Conservation (phyloP, 2,888 invertebrate genomes). For the Amblyjoppa fuscipennis region DNA sequence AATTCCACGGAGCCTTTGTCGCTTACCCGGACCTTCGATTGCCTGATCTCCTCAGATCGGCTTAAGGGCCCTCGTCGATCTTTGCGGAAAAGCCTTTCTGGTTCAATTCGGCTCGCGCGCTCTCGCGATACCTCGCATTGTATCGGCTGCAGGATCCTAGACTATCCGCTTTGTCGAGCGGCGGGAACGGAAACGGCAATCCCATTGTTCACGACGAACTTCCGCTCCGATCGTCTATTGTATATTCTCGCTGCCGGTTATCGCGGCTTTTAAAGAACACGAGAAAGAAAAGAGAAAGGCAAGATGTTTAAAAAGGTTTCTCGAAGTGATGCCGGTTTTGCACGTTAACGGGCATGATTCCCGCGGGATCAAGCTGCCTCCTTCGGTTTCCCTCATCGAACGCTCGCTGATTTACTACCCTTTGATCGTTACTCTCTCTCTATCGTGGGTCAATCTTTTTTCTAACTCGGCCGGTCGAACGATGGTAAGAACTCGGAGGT, state of each 20-base stretch:
- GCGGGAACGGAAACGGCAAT: no score
- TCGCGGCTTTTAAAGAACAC: constrained; percentile 13
- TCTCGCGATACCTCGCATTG: not conserved
- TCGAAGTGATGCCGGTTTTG: not conserved
- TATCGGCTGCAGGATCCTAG: no score
- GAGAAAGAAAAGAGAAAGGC: constrained; percentile 1
- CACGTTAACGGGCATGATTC: not conserved
- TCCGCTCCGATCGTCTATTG: constrained; percentile 15
- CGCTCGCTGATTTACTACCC: constrained; percentile 55
- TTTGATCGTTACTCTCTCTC: constrained; percentile 2
- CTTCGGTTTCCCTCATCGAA: constrained; percentile 42
- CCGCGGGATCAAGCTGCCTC: not conserved
- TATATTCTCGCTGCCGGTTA: not conserved
- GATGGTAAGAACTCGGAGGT: constrained; percentile 25
- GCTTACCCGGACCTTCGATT: not conserved
- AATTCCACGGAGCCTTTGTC: not conserved
- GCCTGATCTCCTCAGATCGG: not conserved
- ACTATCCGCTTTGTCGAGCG: no score
- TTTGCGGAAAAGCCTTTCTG: no score
- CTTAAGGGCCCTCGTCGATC: not conserved
- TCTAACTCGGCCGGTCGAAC: not conserved
- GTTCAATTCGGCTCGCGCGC: not conserved
- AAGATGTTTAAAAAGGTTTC: constrained; percentile 14
- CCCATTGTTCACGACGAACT: no score
- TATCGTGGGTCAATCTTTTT: constrained; percentile 57